Conservation (phyloP, 30 jellyfish, hydroid and myxozoan species). For the Hydractinia symbiolongicarpus region DNA sequence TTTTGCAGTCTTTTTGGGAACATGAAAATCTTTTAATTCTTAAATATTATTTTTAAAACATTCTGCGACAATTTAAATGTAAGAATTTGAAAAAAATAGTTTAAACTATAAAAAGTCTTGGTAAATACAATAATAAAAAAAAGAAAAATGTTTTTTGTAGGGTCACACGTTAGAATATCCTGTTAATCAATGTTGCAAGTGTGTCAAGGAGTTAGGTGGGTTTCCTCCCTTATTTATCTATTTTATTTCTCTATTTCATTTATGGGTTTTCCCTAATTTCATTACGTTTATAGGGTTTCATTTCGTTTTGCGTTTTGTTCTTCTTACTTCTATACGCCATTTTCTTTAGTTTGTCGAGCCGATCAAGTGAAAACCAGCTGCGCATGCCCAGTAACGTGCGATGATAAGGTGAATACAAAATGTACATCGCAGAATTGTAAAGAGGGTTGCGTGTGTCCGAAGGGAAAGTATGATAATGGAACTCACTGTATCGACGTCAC, state of each 20-base stretch:
- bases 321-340: neutral
- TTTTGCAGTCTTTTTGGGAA: too few relatives aligned
- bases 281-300: too few relatives aligned
- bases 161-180: slow-evolving; percentile 24
- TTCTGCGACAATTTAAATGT: too few relatives aligned
- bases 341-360: slow-evolving; percentile 28
- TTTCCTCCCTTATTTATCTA: neutral
- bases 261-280: neutral
- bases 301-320: too few relatives aligned
- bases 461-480: slow-evolving; percentile 39
- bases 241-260: neutral
- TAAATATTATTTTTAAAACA: too few relatives aligned
- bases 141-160: slow-evolving; percentile 11
- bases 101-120: neutral
- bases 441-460: slow-evolving; percentile 43
- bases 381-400: slow-evolving; percentile 45
- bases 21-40: too few relatives aligned
- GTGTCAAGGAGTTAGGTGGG: slow-evolving; percentile 29
- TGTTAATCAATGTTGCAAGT: slow-evolving; percentile 39
- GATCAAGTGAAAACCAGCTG: slow-evolving; percentile 29
- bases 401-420: slow-evolving; percentile 8
- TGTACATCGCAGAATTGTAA: slow-evolving; percentile 21
- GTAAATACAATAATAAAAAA: neutral
- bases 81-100: too few relatives aligned
- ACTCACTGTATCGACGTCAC: slow-evolving; percentile 27